Percentiles rank a stretch among this genome's conserved stretches.
phyloP scores from a whole-genome alignment of 2,888 invertebrate species.

The Drosophila formosana region DNA sequence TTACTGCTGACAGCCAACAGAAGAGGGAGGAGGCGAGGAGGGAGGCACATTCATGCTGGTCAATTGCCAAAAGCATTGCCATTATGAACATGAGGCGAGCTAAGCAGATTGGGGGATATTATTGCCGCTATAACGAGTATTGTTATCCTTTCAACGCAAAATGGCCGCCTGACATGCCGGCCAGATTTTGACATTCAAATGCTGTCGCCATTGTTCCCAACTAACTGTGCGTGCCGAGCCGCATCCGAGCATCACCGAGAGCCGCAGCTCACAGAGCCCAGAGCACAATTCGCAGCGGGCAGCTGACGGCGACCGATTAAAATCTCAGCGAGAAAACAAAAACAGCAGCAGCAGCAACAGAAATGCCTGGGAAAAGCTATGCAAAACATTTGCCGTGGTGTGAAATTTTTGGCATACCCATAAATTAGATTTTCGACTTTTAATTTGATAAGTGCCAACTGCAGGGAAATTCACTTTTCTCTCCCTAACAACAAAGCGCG shows the following conservation, averaged over 20 bases:
- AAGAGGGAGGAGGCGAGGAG: slow-evolving; percentile 22
- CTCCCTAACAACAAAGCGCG: slow-evolving; percentile 9
- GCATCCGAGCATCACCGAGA: slow-evolving; percentile 32
- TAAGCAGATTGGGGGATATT: slow-evolving; percentile 69
- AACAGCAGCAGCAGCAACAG: not conserved
- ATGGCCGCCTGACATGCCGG: slow-evolving; percentile 66
- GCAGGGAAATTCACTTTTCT: slow-evolving; percentile 11
- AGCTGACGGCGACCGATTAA: slow-evolving; percentile 69
- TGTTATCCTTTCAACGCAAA: slow-evolving; percentile 79
- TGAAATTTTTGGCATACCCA: slow-evolving; percentile 63
- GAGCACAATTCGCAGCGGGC: slow-evolving; percentile 3
- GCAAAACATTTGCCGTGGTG: slow-evolving; percentile 57
- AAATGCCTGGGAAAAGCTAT: slow-evolving; percentile 50
- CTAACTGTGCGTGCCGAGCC: slow-evolving; percentile 73
- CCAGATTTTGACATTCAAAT: slow-evolving; percentile 70
- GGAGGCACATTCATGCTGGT: slow-evolving; percentile 74
- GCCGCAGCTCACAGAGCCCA: slow-evolving; percentile 51
- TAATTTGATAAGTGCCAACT: slow-evolving; percentile 53
- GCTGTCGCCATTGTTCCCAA: slow-evolving; percentile 66
- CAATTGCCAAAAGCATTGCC: slow-evolving; percentile 75
- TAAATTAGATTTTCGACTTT: slow-evolving; percentile 51
- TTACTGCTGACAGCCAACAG: slow-evolving; percentile 38
- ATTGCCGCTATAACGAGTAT: slow-evolving; percentile 62
- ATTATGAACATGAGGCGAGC: slow-evolving; percentile 64
- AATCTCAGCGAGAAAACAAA: slow-evolving; percentile 58